Base-by-base conservation (phyloP, 2,888 invertebrate species). In the Mesopsocus fuscifrons region DNA sequence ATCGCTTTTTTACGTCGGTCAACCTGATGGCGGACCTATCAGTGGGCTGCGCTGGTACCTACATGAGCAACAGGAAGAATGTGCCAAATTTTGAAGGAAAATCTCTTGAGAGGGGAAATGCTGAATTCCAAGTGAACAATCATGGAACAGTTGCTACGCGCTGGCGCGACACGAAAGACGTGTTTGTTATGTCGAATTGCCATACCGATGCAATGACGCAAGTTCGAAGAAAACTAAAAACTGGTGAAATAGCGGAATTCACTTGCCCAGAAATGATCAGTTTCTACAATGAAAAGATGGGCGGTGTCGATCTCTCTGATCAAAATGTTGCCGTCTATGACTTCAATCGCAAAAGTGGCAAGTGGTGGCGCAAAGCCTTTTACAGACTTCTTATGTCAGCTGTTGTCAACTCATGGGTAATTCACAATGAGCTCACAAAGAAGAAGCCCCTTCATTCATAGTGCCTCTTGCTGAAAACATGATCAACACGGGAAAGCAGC, bases 351-450 rank as follows among this genome's bases (percentile, higher is more conserved):
- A 54, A 51, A 46, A 52, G 52, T 20, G 46, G 18, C 6, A 55
- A 55, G 47, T 55, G 53, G 51, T 51, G 51, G 53, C 49, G 50
- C 41, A 54, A 55, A 41, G 48, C 54, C 23, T 54, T 55, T 33
- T 52, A 50, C 41, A 49, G 45, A 41, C 47, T 54, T 22, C 34
- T 54, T 6, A 49, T 55, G 52, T 47, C 45, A 30, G 45, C 49
- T 17, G 49, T 49, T 35, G 50, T 52, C 38, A 55, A 56, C 46
- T 46, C 51, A 33, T 52, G 46, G 46, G 50, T 52, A 31, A 45
- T 48, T 23, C 41, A 45, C 43, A 30, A 48, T 45, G 45, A 44
- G 38, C 16, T 44, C 34, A 17, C 33, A 34, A 34, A 41, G 21
- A 45, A 43, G 43, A 45, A 46, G 43, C 43, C 32, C 41, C 46